These are phyloP conservation scores for Lycodopsis pacificus DNA, from an alignment of 2,797 vertebrate genomes.

Conservation along the genomic window DNA sequence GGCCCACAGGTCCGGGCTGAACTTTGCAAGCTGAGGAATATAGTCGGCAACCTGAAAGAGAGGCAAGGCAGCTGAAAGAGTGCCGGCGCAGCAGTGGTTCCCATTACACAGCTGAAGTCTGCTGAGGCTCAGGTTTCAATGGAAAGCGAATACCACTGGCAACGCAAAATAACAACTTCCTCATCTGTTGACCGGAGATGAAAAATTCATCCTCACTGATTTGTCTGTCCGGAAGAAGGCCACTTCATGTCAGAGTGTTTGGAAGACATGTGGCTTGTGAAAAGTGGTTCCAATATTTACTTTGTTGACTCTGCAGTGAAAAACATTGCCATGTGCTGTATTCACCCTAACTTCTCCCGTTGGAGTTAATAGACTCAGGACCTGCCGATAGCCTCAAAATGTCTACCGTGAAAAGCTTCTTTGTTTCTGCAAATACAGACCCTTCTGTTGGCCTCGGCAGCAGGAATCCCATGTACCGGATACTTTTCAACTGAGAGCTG, in stretches of 20 bases:
- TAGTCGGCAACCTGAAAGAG: conserved; percentile 95
- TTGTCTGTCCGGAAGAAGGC: neutral
- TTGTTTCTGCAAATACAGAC: neutral
- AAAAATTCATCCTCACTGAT: conserved; percentile 17
- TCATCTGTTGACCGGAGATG: neutral
- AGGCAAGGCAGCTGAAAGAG: conserved; percentile 21
- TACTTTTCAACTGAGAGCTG: neutral
- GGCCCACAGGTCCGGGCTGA: conserved; percentile 97
- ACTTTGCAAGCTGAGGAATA: conserved; percentile 97
- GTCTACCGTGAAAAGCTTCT: neutral
- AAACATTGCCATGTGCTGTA: neutral
- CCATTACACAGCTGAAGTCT: conserved; percentile 37
- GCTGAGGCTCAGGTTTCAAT: conserved; percentile 39
- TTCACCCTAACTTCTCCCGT: no score
- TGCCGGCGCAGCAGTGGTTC: neutral
- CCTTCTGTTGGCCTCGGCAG: neutral
- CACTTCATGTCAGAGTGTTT: neutral
- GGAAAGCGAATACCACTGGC: conserved; percentile 26
- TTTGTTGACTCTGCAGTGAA: neutral
- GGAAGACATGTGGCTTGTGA: no score
- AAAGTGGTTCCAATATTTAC: neutral
- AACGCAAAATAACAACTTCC: conserved; percentile 15
- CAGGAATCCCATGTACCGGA: neutral
- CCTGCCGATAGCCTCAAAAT: neutral
- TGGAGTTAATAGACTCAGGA: neutral